phyloP scores from a whole-genome alignment of 2,888 invertebrate genomes.

The Hypselothyrea guttata region DNA sequence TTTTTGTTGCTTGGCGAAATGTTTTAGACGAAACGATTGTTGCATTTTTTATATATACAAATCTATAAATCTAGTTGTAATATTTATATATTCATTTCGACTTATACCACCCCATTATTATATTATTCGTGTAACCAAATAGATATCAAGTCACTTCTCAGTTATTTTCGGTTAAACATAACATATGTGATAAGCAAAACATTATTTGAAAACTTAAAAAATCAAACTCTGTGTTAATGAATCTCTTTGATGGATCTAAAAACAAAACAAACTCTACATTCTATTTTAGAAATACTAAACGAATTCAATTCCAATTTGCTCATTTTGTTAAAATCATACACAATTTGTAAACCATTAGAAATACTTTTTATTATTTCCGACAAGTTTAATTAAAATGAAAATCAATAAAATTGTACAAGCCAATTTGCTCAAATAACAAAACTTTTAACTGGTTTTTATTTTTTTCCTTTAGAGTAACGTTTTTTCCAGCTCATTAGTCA shows the following conservation, averaged over 20 bases:
- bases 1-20: conserved; percentile 46
- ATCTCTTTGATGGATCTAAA: conserved; percentile 76
- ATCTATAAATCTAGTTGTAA: conserved; percentile 18
- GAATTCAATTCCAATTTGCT: too few species aligned
- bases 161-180: conserved; percentile 47
- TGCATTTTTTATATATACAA: conserved; percentile 68
- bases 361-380: conserved; percentile 31
- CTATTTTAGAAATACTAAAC: conserved; percentile 29
- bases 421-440: conserved; percentile 79
- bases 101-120: conserved; percentile 32
- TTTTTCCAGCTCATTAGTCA: conserved; percentile 5
- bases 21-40: conserved; percentile 81
- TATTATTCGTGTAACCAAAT: conserved; percentile 12
- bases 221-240: conserved; percentile 59
- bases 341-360: conserved; percentile 54
- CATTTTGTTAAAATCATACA: conserved; percentile 8
- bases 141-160: conserved; percentile 36
- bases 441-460: conserved; percentile 18
- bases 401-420: conserved; percentile 81
- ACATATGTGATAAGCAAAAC: conserved; percentile 46
- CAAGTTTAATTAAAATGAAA: conserved; percentile 30
- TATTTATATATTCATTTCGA: conserved; percentile 40
- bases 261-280: conserved; percentile 18
- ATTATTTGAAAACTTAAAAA: conserved; percentile 22
- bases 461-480: background rate